These are phyloP conservation scores for Cancer borealis DNA, from an alignment of 2,888 invertebrate genomes.

Conservation along the genomic window DNA sequence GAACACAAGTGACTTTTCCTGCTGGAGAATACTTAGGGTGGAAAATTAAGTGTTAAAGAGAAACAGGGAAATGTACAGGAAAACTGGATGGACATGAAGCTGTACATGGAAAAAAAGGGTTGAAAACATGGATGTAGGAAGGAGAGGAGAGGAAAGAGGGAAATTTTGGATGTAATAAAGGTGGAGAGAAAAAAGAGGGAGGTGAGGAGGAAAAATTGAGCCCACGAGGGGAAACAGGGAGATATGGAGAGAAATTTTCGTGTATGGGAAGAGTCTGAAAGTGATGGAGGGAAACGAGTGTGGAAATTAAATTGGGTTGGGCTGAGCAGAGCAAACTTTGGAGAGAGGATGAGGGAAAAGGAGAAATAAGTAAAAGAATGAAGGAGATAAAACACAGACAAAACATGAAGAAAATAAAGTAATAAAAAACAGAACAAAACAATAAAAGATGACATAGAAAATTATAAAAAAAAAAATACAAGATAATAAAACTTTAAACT, in stretches of 20 bases:
- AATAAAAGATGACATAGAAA: neutral
- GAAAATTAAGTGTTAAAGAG: neutral
- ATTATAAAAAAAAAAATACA: neutral
- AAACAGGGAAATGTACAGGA: neutral
- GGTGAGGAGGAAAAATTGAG: neutral
- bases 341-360: neutral
- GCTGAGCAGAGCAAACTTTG: neutral
- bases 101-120: neutral
- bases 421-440: neutral
- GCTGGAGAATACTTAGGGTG: neutral
- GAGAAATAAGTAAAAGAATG: neutral
- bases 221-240: neutral
- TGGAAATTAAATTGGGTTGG: neutral
- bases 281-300: neutral
- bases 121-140: neutral
- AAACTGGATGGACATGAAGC: neutral
- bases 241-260: neutral
- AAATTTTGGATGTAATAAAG: neutral
- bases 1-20: neutral
- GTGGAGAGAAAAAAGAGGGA: neutral
- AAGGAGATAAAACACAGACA: neutral
- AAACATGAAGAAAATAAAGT: neutral
- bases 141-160: neutral
- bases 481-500: too few species aligned
- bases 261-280: slow-evolving; percentile 13